phyloP scores from a whole-genome alignment of 2,797 vertebrate genomes.

The Lycodopsis pacificus region DNA sequence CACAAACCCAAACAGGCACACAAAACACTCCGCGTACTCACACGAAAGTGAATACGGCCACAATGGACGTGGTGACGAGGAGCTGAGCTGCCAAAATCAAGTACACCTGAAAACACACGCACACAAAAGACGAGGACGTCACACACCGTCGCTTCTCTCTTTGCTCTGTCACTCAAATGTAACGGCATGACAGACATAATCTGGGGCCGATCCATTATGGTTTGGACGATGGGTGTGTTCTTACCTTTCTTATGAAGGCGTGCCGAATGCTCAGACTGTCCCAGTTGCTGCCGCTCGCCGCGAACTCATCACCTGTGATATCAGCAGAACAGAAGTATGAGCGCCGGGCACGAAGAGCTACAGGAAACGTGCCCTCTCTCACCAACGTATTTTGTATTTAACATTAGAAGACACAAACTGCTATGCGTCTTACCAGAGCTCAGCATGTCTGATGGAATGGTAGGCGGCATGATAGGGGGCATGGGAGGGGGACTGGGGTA shows the following conservation, averaged over 20 bases:
- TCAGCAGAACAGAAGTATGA: conserved; percentile 15
- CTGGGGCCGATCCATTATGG: not conserved
- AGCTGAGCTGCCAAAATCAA: conserved; percentile 92
- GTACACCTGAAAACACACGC: conserved; percentile 86
- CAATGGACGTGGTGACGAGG: conserved; percentile 89
- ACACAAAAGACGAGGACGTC: conserved; percentile 12
- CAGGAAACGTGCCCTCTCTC: not conserved
- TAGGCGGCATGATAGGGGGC: conserved; percentile 77
- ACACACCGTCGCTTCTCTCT: not conserved
- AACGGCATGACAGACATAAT: not conserved
- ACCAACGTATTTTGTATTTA: not conserved
- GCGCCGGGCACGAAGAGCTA: not conserved
- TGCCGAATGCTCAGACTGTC: conserved; percentile 89
- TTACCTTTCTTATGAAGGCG: conserved; percentile 92
- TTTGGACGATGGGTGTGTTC: not conserved
- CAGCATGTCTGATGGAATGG: conserved; percentile 73
- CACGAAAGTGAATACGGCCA: conserved; percentile 93
- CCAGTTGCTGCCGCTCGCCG: conserved; percentile 78
- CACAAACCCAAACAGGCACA: not conserved
- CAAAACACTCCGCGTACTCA: conserved; percentile 78
- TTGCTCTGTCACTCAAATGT: not conserved
- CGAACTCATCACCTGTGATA: conserved; percentile 81
- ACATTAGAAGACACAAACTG: not conserved
- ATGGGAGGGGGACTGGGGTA: conserved; percentile 76
- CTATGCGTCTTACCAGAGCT: conserved; percentile 76